Percentiles rank a stretch among this genome's conserved stretches.
Evolutionary conservation across 1,140 invertebrate genomes (phyloP).

Genomic region (Pachyrhynchus sulphureomaculatus): DNA sequence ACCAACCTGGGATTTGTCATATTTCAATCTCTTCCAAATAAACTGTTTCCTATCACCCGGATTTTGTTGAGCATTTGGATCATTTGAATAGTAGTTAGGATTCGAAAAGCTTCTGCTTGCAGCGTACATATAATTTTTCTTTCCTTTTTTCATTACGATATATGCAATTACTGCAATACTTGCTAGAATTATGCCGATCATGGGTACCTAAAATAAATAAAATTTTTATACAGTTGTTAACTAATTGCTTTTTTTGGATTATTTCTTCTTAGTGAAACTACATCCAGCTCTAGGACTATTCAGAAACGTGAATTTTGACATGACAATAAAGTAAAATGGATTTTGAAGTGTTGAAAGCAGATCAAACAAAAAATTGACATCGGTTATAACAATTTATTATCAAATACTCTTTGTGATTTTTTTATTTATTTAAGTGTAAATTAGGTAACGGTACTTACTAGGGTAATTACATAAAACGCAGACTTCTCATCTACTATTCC

Average conservation of each 20-base stretch:
- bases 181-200: conserved; percentile 51
- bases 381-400: too few species aligned
- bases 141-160: conserved; percentile 58
- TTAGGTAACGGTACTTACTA: too few species aligned
- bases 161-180: conserved; percentile 52
- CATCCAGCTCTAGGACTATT: too few species aligned
- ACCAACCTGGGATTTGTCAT: conserved; percentile 66
- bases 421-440: too few species aligned
- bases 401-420: too few species aligned
- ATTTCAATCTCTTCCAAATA: conserved; percentile 70
- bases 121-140: conserved; percentile 60
- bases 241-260: too few species aligned
- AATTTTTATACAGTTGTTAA: not conserved
- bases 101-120: conserved; percentile 71
- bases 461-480: conserved; percentile 31
- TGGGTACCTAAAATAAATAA: conserved; percentile 49
- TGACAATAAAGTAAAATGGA: not conserved
- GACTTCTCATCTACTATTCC: not conserved
- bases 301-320: too few species aligned
- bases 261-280: too few species aligned
- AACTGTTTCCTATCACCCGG: conserved; percentile 61
- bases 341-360: not conserved
- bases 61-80: conserved; percentile 44
- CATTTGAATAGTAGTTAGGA: conserved; percentile 71
- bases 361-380: not conserved